phyloP scores from a whole-genome alignment of 1,140 invertebrate species.

The Diachasma alloeum region DNA sequence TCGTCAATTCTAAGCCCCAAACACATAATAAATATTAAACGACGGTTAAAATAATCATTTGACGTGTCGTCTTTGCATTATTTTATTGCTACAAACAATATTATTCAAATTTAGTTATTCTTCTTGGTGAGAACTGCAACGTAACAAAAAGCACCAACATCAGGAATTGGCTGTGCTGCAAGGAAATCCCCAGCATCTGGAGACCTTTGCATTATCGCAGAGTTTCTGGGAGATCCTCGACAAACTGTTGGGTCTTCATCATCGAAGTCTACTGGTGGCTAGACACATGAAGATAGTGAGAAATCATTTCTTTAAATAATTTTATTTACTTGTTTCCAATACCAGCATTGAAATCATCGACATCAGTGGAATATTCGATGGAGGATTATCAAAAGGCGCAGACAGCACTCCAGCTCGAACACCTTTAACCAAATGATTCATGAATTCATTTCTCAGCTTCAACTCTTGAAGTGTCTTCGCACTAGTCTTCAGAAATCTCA shows the following conservation, averaged over 20 bases:
- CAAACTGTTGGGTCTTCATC: constrained; percentile 28
- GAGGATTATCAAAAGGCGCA: constrained; percentile 33
- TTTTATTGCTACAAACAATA: constrained; percentile 26
- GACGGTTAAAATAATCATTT: too few species aligned
- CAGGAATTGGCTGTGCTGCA: constrained; percentile 63
- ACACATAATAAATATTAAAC: too few species aligned
- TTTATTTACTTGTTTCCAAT: constrained; percentile 20
- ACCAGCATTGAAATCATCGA: constrained; percentile 57
- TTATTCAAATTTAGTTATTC: constrained; percentile 25
- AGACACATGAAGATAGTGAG: not conserved
- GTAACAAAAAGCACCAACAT: constrained; percentile 67
- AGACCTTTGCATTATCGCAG: constrained; percentile 59
- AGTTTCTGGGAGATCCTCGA: constrained; percentile 36
- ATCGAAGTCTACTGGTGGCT: not conserved
- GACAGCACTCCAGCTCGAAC: constrained; percentile 30
- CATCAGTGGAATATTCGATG: constrained; percentile 48
- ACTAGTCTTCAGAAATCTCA: constrained; percentile 29
- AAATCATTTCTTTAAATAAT: constrained; percentile 16
- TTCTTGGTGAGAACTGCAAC: constrained; percentile 60
- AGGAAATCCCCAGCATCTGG: constrained; percentile 67
- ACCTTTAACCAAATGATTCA: constrained; percentile 29
- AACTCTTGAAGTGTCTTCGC: constrained; percentile 30
- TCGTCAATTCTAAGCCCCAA: too few species aligned
- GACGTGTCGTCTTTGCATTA: too few species aligned
- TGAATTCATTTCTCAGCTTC: constrained; percentile 35